phyloP scores from a whole-genome alignment of 2,797 vertebrate species.

The Hyperoplus lanceolatus region DNA sequence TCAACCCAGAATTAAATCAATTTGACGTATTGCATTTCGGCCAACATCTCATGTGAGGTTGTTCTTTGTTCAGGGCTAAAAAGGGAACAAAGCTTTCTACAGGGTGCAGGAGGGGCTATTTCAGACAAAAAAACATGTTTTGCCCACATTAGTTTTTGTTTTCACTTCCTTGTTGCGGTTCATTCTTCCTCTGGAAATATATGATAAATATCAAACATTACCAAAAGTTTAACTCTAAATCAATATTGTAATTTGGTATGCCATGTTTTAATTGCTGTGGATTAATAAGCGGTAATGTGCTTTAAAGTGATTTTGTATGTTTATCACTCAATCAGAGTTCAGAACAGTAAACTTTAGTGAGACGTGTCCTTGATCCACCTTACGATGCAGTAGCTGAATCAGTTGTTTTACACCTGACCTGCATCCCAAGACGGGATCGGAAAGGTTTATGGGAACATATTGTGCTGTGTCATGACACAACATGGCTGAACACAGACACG shows the following conservation, averaged over 20 bases:
- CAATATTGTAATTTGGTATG: background rate
- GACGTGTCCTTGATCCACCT: background rate
- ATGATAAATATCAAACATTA: background rate
- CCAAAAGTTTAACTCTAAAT: background rate
- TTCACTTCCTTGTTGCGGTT: constrained; percentile 43
- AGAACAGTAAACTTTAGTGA: background rate
- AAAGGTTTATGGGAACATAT: background rate
- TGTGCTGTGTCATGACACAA: background rate
- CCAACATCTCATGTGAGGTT: constrained; percentile 10
- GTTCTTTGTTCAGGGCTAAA: background rate
- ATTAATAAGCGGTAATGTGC: background rate
- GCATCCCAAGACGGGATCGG: background rate
- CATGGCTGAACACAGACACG: background rate
- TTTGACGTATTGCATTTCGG: background rate
- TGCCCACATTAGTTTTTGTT: constrained; percentile 11
- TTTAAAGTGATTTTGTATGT: background rate
- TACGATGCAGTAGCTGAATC: background rate
- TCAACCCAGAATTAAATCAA: background rate
- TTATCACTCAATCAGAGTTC: background rate
- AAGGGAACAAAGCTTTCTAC: constrained; percentile 7
- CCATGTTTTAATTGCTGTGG: background rate
- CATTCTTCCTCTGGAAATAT: background rate
- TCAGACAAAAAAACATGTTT: background rate
- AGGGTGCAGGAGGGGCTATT: constrained; percentile 26
- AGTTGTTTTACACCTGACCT: background rate